Percentiles rank a stretch among this genome's conserved stretches.
Conservation (phyloP, 2,113 vertebrate species). For the Peromyscus leucopus region DNA sequence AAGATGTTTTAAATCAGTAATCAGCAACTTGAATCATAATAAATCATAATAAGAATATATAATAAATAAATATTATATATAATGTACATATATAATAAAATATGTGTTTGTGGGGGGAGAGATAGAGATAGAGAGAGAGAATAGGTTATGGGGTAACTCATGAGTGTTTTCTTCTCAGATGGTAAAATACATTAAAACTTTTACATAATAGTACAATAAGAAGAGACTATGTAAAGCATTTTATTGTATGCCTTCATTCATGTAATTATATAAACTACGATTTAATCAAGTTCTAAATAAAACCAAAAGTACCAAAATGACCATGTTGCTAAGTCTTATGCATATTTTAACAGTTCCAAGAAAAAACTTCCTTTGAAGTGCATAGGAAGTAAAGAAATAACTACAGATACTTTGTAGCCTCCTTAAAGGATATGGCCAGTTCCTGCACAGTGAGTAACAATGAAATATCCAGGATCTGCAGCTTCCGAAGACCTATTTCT, state of each 20-base stretch:
- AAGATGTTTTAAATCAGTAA: background rate
- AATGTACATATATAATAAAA: background rate
- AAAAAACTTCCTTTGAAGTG: background rate
- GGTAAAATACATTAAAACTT: background rate
- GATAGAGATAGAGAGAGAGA: background rate
- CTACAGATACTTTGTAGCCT: background rate
- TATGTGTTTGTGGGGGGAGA: background rate
- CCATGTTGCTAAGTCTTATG: background rate
- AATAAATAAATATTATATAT: too few relatives aligned
- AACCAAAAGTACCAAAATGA: background rate
- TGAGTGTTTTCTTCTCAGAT: slow-evolving; percentile 19
- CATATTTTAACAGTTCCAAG: background rate
- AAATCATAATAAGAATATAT: background rate
- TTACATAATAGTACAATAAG: too few relatives aligned
- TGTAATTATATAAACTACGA: background rate
- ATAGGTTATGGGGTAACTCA: background rate
- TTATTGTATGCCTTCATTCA: background rate
- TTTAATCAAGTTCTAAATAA: background rate
- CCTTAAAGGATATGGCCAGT: background rate
- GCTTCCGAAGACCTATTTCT: background rate
- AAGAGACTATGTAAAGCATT: background rate
- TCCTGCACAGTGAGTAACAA: background rate
- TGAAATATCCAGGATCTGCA: background rate
- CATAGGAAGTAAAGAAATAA: background rate
- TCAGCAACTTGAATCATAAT: background rate